phyloP scores from a whole-genome alignment of 92 coral and sea anemone species.

The Bergia puertoricense region DNA sequence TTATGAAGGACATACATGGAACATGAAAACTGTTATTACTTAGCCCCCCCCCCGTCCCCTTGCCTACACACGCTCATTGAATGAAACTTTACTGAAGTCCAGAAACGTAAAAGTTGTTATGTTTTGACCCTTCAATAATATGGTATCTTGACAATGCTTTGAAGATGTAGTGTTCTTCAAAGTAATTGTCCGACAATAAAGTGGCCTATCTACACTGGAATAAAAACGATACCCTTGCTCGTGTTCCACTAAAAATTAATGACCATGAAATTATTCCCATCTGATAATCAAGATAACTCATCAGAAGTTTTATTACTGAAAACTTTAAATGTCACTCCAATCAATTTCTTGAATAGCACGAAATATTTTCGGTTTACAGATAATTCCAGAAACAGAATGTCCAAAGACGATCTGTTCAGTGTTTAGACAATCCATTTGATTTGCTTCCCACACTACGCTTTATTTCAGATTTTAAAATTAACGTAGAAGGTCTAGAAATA shows the following conservation, averaged over 20 bases:
- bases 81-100: not conserved
- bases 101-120: not conserved
- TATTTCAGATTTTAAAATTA: not conserved
- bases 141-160: not conserved
- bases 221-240: not conserved
- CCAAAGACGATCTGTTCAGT: not conserved
- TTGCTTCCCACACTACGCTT: not conserved
- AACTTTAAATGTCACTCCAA: not conserved
- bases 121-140: not conserved
- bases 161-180: not conserved
- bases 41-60: no score
- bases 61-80: not conserved
- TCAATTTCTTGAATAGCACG: not conserved
- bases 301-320: not conserved
- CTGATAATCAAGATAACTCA: not conserved
- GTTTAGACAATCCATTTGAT: not conserved
- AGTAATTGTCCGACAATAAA: not conserved
- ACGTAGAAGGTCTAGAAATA: not conserved
- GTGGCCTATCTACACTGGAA: not conserved
- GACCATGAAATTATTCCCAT: not conserved
- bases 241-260: not conserved
- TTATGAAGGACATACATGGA: no score
- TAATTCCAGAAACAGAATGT: not conserved
- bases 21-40: no score
- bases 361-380: not conserved